Evolutionary conservation across 2,113 vertebrate genomes (phyloP).

Genomic region (Oenanthe oenanthe): DNA sequence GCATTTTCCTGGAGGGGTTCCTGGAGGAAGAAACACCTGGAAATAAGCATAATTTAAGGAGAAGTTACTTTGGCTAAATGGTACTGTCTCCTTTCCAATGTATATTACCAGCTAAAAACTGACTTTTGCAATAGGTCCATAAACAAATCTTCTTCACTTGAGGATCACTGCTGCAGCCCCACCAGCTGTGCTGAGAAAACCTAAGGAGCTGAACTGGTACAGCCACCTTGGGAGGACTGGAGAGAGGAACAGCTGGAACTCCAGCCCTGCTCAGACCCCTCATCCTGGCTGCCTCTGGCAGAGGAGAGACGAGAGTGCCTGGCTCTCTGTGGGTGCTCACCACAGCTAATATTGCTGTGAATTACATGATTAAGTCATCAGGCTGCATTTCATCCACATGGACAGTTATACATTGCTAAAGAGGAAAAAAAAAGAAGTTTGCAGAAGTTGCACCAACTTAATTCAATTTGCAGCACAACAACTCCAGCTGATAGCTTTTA

Average conservation of each 20-base stretch:
- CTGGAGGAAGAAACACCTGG: neutral
- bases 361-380: neutral
- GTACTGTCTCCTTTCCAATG: neutral
- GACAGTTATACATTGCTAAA: neutral
- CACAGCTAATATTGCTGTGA: neutral
- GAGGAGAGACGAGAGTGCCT: neutral
- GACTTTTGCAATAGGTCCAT: neutral
- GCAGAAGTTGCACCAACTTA: neutral
- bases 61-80: neutral
- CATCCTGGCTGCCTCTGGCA: neutral
- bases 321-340: neutral
- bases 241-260: neutral
- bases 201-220: neutral
- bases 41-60: neutral
- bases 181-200: neutral
- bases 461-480: neutral
- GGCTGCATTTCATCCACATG: neutral
- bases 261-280: neutral
- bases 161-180: neutral
- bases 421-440: neutral
- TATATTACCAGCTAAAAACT: neutral
- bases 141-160: neutral
- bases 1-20: neutral
- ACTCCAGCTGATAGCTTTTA: neutral
- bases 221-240: rapidly evolving